phyloP scores from a whole-genome alignment of 2,797 vertebrate genomes.

The Leptatherina wallacei region DNA sequence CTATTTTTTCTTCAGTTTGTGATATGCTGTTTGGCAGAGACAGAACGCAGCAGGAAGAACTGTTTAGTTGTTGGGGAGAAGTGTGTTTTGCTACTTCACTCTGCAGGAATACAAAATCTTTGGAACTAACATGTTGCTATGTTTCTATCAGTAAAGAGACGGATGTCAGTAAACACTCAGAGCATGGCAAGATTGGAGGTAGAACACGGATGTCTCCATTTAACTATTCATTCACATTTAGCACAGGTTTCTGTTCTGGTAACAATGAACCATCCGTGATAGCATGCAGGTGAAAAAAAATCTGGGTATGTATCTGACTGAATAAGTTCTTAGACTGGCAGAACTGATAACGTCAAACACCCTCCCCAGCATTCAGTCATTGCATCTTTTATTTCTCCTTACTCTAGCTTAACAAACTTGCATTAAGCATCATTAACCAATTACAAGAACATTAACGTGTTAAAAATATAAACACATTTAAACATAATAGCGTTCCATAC shows the following conservation, averaged over 20 bases:
- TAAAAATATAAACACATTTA: no score
- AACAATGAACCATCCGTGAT: no score
- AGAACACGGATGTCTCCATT: neutral
- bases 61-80: constrained; percentile 21
- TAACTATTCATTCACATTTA: no score
- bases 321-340: no score
- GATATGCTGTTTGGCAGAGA: constrained; percentile 37
- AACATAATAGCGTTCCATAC: no score
- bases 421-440: no score
- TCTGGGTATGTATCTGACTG: no score
- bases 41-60: constrained; percentile 16
- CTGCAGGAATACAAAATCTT: neutral
- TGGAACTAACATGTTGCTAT: no score
- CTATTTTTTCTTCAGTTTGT: constrained; percentile 1
- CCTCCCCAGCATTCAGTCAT: neutral
- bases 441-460: no score
- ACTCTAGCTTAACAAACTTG: neutral
- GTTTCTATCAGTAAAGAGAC: neutral
- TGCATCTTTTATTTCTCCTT: neutral
- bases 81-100: neutral
- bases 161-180: constrained; percentile 10
- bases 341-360: no score
- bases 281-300: neutral
- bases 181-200: neutral
- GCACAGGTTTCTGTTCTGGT: neutral